Conservation (phyloP, 2,113 vertebrate species). For the Macroglossus sobrinus region DNA sequence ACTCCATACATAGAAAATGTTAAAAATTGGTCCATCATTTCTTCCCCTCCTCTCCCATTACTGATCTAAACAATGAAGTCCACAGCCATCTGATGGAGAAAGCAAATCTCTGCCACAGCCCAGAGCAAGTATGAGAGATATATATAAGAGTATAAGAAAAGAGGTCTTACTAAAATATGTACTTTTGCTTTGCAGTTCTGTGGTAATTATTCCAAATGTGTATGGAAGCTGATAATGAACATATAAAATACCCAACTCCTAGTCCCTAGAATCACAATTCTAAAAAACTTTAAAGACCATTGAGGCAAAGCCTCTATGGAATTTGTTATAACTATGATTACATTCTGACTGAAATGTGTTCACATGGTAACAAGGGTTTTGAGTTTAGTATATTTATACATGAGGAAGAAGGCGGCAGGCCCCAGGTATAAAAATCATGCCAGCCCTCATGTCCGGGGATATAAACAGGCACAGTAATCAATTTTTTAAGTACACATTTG, state of each 20-base stretch:
- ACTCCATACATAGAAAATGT: not conserved
- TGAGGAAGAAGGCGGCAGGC: not conserved
- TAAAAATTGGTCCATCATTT: not conserved
- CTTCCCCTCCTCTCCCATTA: not conserved
- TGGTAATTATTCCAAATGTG: not conserved
- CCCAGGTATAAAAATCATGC: not conserved
- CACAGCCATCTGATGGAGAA: not conserved
- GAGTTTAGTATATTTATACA: not conserved
- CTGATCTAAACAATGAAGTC: not conserved
- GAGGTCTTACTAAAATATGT: not conserved
- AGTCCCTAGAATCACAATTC: not conserved
- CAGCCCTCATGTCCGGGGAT: not conserved
- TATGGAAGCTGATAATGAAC: not conserved
- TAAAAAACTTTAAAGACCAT: not conserved
- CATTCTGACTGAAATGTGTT: not conserved
- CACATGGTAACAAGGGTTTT: not conserved
- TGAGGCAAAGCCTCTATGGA: not conserved
- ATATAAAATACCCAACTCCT: not conserved
- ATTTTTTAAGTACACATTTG: not conserved
- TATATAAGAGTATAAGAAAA: not conserved
- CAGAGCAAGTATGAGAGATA: not conserved
- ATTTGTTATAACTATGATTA: not conserved
- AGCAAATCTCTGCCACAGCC: not conserved
- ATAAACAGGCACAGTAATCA: not conserved
- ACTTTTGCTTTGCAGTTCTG: not conserved